Evolutionary conservation across 2,888 invertebrate species (phyloP).

Genomic region (Xylocampa areola): DNA sequence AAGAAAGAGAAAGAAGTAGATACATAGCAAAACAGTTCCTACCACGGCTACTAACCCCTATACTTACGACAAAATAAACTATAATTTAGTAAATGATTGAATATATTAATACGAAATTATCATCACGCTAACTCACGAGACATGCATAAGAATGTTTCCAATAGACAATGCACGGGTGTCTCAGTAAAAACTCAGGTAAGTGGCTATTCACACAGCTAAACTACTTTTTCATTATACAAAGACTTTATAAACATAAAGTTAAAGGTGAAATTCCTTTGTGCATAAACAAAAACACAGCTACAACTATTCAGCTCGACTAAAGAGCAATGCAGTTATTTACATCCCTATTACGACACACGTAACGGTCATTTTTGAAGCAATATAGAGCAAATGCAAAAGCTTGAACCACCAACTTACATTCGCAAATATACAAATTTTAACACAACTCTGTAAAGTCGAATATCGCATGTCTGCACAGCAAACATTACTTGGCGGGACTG

Average conservation of each 20-base stretch:
- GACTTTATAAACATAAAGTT: fast-evolving
- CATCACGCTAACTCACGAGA: constrained; percentile 53
- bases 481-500: constrained; percentile 42
- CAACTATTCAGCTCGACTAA: constrained; percentile 38
- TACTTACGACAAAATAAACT: constrained; percentile 47
- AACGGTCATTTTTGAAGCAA: constrained; percentile 49
- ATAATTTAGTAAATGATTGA: constrained; percentile 55
- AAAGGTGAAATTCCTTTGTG: constrained; percentile 21
- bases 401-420: constrained; percentile 6
- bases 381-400: constrained; percentile 46
- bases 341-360: constrained; percentile 50
- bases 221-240: constrained; percentile 30
- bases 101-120: constrained; percentile 57
- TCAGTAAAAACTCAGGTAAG: constrained; percentile 71
- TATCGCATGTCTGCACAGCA: constrained; percentile 3
- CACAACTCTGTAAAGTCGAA: neutral
- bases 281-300: constrained; percentile 24
- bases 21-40: constrained; percentile 14
- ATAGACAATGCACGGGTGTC: constrained; percentile 69
- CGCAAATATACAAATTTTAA: constrained; percentile 14
- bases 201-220: constrained; percentile 58
- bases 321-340: constrained; percentile 52
- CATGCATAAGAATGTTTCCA: constrained; percentile 66
- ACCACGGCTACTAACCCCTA: constrained; percentile 19
- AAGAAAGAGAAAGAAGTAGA: constrained; percentile 16